These are phyloP conservation scores for Brachionus paranguensis DNA, from an alignment of 1,140 invertebrate species.

Conservation along the genomic window DNA sequence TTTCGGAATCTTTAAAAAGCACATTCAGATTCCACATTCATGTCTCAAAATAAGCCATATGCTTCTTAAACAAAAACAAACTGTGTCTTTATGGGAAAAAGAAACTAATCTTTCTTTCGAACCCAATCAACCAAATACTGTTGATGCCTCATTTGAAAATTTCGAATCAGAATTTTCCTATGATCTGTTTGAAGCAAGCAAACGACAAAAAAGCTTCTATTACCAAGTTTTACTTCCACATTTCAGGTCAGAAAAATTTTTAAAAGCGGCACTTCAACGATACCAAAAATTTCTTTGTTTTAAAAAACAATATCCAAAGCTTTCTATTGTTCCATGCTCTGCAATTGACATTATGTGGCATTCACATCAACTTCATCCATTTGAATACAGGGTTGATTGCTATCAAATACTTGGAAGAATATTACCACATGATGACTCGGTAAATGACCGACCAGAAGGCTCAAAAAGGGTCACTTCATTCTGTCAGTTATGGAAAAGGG, in stretches of 20 bases:
- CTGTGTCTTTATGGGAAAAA: neutral
- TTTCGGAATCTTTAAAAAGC: neutral
- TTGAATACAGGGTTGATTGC: constrained; percentile 53
- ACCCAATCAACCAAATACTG: neutral
- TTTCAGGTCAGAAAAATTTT: neutral
- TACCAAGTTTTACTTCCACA: constrained; percentile 30
- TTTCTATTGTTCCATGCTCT: neutral
- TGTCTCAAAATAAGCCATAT: neutral
- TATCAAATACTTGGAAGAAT: constrained; percentile 50
- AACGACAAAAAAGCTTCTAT: neutral
- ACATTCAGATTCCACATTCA: neutral
- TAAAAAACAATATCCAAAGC: neutral
- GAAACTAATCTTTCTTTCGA: neutral
- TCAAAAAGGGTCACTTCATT: constrained; percentile 45
- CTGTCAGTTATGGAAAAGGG: neutral
- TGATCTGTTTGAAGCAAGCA: constrained; percentile 53
- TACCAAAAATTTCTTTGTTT: neutral
- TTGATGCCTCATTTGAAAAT: neutral
- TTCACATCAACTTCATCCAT: constrained; percentile 56
- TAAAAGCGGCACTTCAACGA: neutral
- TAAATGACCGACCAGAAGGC: constrained; percentile 48
- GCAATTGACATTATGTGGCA: constrained; percentile 57
- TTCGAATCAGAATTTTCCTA: constrained; percentile 43
- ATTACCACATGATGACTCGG: constrained; percentile 50
- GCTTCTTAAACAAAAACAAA: neutral